Percentiles rank a stretch among this genome's conserved stretches.
Evolutionary conservation across 2,113 vertebrate species (phyloP).

Genomic region (Podocnemis expansa): DNA sequence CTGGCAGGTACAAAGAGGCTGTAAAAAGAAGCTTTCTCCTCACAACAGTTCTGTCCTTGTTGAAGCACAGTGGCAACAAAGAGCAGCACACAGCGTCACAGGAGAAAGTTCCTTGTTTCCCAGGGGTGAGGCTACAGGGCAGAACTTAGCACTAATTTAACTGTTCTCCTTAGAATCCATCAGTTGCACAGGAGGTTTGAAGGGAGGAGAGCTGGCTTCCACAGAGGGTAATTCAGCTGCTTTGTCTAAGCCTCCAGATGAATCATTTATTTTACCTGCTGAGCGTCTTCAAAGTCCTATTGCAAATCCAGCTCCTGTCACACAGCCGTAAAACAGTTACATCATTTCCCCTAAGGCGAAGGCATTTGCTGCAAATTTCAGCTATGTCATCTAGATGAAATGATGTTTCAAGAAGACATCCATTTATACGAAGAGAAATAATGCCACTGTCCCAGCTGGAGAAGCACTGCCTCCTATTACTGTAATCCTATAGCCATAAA

Average conservation of each 20-base stretch:
- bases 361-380: background rate
- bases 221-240: background rate
- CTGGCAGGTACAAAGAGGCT: background rate
- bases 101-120: background rate
- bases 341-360: background rate
- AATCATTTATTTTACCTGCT: background rate
- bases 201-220: background rate
- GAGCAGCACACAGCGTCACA: background rate
- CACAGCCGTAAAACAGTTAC: background rate
- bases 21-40: background rate
- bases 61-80: background rate
- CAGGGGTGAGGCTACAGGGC: background rate
- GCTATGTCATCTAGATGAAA: background rate
- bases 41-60: no score
- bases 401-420: background rate
- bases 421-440: background rate
- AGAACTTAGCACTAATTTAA: background rate
- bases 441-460: background rate
- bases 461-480: background rate
- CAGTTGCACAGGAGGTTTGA: background rate
- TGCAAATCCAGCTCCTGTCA: background rate
- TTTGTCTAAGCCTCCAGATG: background rate
- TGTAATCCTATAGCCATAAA: background rate
- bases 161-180: background rate
- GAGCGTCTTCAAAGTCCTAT: background rate